Base-by-base conservation (phyloP, 2,113 vertebrate genomes). In the Misgurnus anguillicaudatus region DNA sequence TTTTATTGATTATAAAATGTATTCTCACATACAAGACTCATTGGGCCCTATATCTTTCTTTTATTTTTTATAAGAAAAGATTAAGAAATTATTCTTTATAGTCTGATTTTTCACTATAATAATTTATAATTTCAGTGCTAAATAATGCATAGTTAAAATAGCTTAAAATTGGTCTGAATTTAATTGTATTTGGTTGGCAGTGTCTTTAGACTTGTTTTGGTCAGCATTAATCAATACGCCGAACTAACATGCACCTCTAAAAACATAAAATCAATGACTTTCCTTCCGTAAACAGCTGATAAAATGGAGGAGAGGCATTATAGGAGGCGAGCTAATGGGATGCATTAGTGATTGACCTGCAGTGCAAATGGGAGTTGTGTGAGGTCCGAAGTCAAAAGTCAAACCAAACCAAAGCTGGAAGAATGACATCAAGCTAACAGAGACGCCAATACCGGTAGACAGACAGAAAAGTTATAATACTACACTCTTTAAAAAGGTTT, bases 381-480 rank as follows among this genome's bases (percentile, higher is more conserved):
- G 67, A 38, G 47, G 16, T 38, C 48, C 31, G 21, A 69, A 51
- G 14, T 70, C 68, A 55, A 38, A 69, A 55, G 17, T 72, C 53
- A 41, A 58, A 9, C 17, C 48, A 16, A 71, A n/a, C 31, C 13
- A 17, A 57, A 5, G 9, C 31, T 39, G 48, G 16, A 55, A n/a
- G 24, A 71, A 71, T 57, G 51, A 41, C 31, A 71, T 71, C 19
- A 41, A 19, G 65, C 10, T 21, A 47, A 24, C 39, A 53, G 9
- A 71, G 36, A 57, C 17, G n/a, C 9, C 47, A 53, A 19, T 31
- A 31, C 42, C 9, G 14, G 17, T 8, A 16, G 48, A 51, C 48
- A 51, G 48, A 13, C 48, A 16, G 13, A 51, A 14, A 5, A 51
- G 1, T 42, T 24, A 11, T 48, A 21, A 41, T 68, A 31, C 14